Evolutionary conservation across 2,888 invertebrate genomes (phyloP), one percentile per base, ranked within the genome.

Genomic region (Aleiodes alternator): DNA sequence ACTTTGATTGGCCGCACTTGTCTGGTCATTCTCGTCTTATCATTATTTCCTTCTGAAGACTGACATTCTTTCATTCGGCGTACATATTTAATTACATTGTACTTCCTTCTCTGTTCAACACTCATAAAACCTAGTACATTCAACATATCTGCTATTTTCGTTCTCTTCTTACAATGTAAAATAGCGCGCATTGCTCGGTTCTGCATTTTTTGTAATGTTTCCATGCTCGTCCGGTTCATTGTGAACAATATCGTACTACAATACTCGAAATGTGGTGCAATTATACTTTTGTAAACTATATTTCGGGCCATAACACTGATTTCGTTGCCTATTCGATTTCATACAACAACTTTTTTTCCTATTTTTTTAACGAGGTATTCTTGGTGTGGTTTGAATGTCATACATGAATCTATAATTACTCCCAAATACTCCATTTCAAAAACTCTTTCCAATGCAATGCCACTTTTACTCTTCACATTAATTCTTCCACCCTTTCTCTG

Each of bases 361-460:
- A 57, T 9, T 57, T 57, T 57, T 9, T 57, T 57, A 1, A 23
- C 29, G 1, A 57, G 6, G 6, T 56, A 57, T 23, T 57, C 23
- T 16, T 57, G 23, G 23, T 57, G n/a, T 29, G 23, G 7, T 16
- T 57, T 57, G n/a, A 73, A 43, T 0, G 14, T 64, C 9, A 69
- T 14, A 14, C 68, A 48, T 50, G 56, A 68, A 14, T 79, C 76
- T 16, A 76, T 75, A 3, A 80, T 75, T 43, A 79, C 51, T 3
- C 73, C 76, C 1, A 80, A 34, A 4, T 79, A 80, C 50, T 77
- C 76, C 0, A 74, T 72, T 64, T 16, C 43, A 16, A 55, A 23
- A 3, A 80, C 76, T 43, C 69, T 53, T 16, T 69, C 51, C n/a
- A 79, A 34, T 2, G 4, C 6, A 16, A 74, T 77, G 56, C 16